Evolutionary conservation across 1,140 invertebrate species (phyloP).

Genomic region (Caenorhabditis elegans): WBcel235 BX284603.4:6299001-6299500

Average conservation of each 20-base stretch:
- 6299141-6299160: conserved; percentile 31
- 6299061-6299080: too few species aligned
- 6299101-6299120: too few species aligned
- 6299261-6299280: conserved; percentile 38
- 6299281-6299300: conserved; percentile 11
- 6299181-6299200: conserved; percentile 11
- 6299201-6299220: neutral
- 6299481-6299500: neutral
- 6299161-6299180: conserved; percentile 16
- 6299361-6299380: neutral
- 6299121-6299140: neutral
- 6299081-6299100: too few species aligned
- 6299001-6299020: too few species aligned
- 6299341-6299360: neutral
- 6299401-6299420: neutral
- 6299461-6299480: conserved; percentile 47
- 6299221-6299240: conserved; percentile 25
- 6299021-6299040: too few species aligned
- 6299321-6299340: neutral
- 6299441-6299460: neutral
- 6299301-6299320: conserved; percentile 35
- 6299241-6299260: conserved; percentile 22
- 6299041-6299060: too few species aligned
- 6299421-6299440: neutral
- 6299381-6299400: neutral